These are phyloP conservation scores for Leptinotarsa juncta DNA, from an alignment of 2,888 invertebrate species.

Conservation along the genomic window DNA sequence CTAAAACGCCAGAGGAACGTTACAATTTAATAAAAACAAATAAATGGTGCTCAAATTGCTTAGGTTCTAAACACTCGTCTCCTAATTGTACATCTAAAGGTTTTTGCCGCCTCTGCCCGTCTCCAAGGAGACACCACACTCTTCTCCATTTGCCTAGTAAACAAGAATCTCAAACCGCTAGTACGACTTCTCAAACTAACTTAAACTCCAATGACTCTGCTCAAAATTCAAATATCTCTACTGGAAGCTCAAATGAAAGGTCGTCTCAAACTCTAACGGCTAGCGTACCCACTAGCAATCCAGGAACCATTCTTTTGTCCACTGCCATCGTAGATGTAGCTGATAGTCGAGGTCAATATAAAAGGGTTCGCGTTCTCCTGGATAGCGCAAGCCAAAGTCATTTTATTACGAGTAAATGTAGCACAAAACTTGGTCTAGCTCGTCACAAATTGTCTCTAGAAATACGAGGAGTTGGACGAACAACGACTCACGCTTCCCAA, in stretches of 20 bases:
- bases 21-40: neutral
- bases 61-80: slow-evolving; percentile 11
- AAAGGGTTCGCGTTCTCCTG: neutral
- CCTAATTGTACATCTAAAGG: neutral
- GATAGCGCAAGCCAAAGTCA: slow-evolving; percentile 8
- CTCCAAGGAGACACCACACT: neutral
- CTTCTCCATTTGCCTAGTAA: too few relatives aligned
- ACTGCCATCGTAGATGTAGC: slow-evolving; percentile 12
- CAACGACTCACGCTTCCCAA: slow-evolving; percentile 7
- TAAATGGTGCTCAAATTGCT: slow-evolving; percentile 17
- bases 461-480: slow-evolving; percentile 5
- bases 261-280: neutral
- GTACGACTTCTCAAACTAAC: neutral
- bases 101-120: neutral
- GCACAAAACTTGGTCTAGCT: neutral
- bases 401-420: slow-evolving; percentile 7
- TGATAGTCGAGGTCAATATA: neutral
- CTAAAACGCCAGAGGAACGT: slow-evolving; percentile 15
- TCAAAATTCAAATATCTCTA: neutral
- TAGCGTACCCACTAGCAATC: neutral
- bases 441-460: slow-evolving; percentile 9
- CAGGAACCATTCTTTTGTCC: slow-evolving; percentile 4
- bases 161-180: neutral
- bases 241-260: neutral
- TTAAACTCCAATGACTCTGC: neutral